Percentiles rank a stretch among this genome's conserved stretches.
These are phyloP conservation scores for Phlogophora meticulosa DNA, from an alignment of 2,888 invertebrate species.

Conservation along the genomic window DNA sequence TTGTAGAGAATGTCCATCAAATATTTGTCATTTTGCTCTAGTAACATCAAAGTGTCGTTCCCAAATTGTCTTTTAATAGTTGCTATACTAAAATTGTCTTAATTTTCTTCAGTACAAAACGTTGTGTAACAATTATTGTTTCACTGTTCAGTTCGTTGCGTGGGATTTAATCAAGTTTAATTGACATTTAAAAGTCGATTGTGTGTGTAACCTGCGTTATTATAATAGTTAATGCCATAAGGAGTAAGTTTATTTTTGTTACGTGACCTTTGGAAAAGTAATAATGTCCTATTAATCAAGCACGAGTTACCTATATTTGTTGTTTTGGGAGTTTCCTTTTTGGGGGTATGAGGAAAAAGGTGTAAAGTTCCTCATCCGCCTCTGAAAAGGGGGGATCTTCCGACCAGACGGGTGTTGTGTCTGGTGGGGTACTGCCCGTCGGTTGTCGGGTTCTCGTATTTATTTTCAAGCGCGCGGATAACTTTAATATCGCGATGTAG, in stretches of 20 bases:
- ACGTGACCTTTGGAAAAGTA: slow-evolving; percentile 16
- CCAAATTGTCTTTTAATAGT: slow-evolving; percentile 20
- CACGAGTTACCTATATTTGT: not conserved
- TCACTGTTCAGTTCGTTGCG: not conserved
- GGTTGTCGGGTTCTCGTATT: too few species aligned
- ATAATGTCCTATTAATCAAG: not conserved
- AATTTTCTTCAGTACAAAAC: slow-evolving; percentile 2
- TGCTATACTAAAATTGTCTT: not conserved
- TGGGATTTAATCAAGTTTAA: slow-evolving; percentile 20
- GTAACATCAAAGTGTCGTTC: slow-evolving; percentile 1
- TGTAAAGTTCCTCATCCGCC: too few species aligned
- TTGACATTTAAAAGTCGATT: slow-evolving; percentile 41
- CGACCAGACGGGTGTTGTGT: too few species aligned
- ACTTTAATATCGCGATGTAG: too few species aligned
- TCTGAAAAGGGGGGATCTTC: too few species aligned
- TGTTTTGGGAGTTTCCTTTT: not conserved
- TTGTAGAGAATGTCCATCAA: not conserved
- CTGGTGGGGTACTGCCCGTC: too few species aligned
- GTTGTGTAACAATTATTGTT: not conserved
- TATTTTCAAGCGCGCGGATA: too few species aligned
- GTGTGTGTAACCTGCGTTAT: not conserved
- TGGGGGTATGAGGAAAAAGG: too few species aligned
- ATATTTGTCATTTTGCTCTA: not conserved
- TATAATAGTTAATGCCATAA: slow-evolving; percentile 1
- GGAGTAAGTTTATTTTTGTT: slow-evolving; percentile 24